A percentile compares a stretch with the other conserved stretches of the same genome.
These are phyloP conservation scores for Microhierax caerulescens DNA, from an alignment of 2,797 vertebrate genomes.

Conservation along the genomic window DNA sequence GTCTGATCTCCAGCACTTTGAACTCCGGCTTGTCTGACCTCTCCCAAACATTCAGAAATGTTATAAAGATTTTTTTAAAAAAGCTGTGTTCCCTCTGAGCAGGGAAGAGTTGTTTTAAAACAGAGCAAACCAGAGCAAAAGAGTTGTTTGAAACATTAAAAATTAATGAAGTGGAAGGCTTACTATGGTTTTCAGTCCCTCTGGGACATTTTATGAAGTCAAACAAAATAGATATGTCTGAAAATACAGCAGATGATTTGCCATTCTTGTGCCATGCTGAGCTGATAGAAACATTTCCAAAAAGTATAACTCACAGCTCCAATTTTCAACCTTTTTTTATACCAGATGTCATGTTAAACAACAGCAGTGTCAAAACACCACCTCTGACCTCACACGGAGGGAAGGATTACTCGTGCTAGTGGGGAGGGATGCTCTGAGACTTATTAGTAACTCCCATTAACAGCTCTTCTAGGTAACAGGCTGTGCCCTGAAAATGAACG, in stretches of 20 bases:
- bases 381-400: neutral
- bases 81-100: neutral
- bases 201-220: neutral
- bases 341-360: neutral
- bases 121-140: neutral
- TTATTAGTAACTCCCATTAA: neutral
- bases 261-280: neutral
- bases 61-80: neutral
- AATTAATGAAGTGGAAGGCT: neutral
- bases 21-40: neutral
- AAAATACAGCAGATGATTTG: neutral
- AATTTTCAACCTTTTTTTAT: neutral
- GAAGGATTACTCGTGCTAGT: too few species aligned
- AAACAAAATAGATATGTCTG: neutral
- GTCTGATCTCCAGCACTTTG: neutral
- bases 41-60: neutral
- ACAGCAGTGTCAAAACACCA: neutral
- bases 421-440: neutral
- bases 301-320: neutral
- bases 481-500: neutral
- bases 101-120: neutral
- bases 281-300: neutral
- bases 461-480: neutral
- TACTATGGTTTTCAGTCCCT: neutral
- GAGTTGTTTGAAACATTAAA: neutral